Base-by-base conservation (phyloP, 2,797 vertebrate species). In the Nannoperca obscura region DNA sequence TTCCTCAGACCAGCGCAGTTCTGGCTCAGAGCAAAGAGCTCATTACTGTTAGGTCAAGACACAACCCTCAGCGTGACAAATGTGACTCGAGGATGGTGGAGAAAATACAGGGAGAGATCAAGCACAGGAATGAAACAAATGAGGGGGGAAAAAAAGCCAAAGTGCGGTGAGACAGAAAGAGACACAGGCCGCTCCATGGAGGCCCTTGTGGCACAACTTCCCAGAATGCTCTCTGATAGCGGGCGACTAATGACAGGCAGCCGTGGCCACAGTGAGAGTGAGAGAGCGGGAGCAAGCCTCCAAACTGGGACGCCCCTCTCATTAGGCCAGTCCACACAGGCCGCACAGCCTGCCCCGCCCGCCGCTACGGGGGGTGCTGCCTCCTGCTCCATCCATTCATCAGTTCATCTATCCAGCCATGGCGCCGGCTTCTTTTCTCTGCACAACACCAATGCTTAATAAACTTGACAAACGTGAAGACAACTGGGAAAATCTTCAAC, bases 171-270 rank as follows among this genome's bases (percentile, higher is more conserved):
- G 90, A 90, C 81, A 68, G 85, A 91, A 82, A 86, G 92, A 92
- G 91, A 92, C 83, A 83, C 61, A 49, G 81, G 83, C 77, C 44
- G 34, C 82, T 86, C 83, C 27, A 22, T 3, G 60, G 85, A 88
- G 87, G 89, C 86, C 84, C 81, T 79, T 93, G 92, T 76, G 90
- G 91, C 86, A 65, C 10, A 38, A 55, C 78, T 93, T 93, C 92
- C 93, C 92, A 93, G 93, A 90, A 93, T 93, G 90, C 93, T 86
- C 89, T 90, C 88, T 88, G 90, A 93, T 91, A 93, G 89, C 84
- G 83, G 88, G 77, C 50, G 53, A 78, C 76, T 95, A 95, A 95
- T 93, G 89, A 94, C 91, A 95, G 94, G 81, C 93, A 89, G 86
- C 89, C 78, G 66, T 61, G 71, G 84, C 93, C 93, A 84, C 91